Evolutionary conservation across 2,888 invertebrate species (phyloP), one percentile per base, ranked within the genome.

Genomic region (Cheilosia scutellata): DNA sequence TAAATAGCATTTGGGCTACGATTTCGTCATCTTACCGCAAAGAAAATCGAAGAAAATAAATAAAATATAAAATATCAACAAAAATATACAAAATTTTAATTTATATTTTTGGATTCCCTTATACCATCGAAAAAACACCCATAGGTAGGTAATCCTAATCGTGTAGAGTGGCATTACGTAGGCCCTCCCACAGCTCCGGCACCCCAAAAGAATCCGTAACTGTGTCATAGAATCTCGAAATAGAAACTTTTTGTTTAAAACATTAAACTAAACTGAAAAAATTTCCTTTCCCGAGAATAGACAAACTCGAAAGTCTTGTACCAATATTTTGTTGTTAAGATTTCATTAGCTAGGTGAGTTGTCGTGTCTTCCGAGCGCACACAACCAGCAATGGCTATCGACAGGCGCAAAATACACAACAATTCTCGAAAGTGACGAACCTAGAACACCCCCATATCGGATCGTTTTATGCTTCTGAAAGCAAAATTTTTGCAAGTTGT

Each of bases 211-310:
- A 87, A 83, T 87, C 75, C 77, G 79, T 88, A 91, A 91, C 91
- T 91, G 92, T 92, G 92, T 92, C 92, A 92, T 90, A 88, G 88
- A 87, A 89, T 88, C 89, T 89, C 90, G 89, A 87, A 88, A 88
- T 88, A 89, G 88, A 75, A 58, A 20, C 47, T 47, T 76, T 70
- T 75, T 74, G 62, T 78, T 74, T 76, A 72, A 66, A 63, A 74
- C 49, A 63, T 60, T 71, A 44, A 37, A 57, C 37, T 51, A 44
- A 71, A 62, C 20, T 29, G 53, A 80, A 63, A 74, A 77, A 47
- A 65, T 55, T 53, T 72, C 53, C 40, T 42, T 71, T 58, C 55
- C 75, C 33, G 40, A 70, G 31, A 55, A 68, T 55, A 57, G 65
- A 31, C 13, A 27, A 77, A 75, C 31, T 62, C 25, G 33, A 51